Evolutionary conservation across 1,140 invertebrate genomes (phyloP).

Genomic region (Eubasilissa regina): DNA sequence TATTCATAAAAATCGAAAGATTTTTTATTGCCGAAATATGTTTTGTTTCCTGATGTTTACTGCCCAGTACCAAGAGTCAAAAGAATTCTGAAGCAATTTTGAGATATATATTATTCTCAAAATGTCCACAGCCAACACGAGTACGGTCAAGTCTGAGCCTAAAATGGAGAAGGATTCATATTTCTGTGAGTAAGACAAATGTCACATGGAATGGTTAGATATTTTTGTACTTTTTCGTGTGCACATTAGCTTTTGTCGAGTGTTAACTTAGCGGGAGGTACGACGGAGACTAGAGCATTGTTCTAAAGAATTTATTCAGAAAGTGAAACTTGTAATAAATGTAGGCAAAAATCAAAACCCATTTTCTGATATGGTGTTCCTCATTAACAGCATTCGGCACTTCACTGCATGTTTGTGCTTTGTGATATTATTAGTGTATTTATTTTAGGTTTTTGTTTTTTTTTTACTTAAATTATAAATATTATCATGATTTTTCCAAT

Average conservation of each 20-base stretch:
- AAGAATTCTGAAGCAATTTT: slow-evolving; percentile 25
- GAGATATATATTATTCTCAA: slow-evolving; percentile 44
- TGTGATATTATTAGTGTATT: slow-evolving; percentile 16
- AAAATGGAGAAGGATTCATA: slow-evolving; percentile 76
- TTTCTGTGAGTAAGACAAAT: slow-evolving; percentile 73
- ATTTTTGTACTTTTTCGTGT: slow-evolving; percentile 41
- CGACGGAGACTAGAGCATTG: background rate
- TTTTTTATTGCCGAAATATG: background rate
- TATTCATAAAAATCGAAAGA: background rate
- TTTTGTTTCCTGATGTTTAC: slow-evolving; percentile 28
- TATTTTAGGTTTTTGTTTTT: background rate
- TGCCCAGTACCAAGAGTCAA: background rate
- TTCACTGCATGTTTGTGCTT: slow-evolving; percentile 42
- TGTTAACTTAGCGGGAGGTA: slow-evolving; percentile 2
- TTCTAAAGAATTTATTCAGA: slow-evolving; percentile 11
- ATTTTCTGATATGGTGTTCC: slow-evolving; percentile 5
- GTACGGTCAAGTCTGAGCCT: slow-evolving; percentile 71
- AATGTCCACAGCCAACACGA: slow-evolving; percentile 70
- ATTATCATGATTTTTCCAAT: background rate
- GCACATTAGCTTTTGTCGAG: slow-evolving; percentile 40
- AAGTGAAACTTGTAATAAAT: background rate
- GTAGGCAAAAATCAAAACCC: slow-evolving; percentile 14
- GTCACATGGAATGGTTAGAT: slow-evolving; percentile 42
- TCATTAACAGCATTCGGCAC: slow-evolving; percentile 28
- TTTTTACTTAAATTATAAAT: slow-evolving; percentile 5